Evolutionary conservation across 2,888 invertebrate genomes (phyloP).

Genomic region (Synanthedon andrenaeformis): DNA sequence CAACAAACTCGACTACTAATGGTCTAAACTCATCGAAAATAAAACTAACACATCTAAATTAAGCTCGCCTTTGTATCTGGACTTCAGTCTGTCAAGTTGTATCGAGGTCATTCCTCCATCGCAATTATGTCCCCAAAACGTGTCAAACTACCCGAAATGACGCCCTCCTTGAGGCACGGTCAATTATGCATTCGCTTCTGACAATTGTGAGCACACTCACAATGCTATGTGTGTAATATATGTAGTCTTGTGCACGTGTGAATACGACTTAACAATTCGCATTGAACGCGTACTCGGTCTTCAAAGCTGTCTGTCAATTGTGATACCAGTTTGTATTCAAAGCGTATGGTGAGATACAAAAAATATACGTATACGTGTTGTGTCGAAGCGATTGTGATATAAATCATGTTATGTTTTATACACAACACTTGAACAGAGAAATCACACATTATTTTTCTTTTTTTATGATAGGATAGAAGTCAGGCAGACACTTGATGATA

Average conservation of each 20-base stretch:
- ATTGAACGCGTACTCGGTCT: neutral
- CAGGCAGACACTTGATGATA: too few species aligned
- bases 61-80: too few species aligned
- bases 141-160: neutral
- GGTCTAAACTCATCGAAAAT: too few species aligned
- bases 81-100: too few species aligned
- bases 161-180: neutral
- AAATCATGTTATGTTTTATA: neutral
- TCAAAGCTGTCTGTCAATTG: neutral
- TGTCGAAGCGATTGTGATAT: neutral
- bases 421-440: neutral
- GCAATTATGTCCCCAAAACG: neutral
- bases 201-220: neutral
- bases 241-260: too few species aligned
- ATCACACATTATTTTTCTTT: too few species aligned
- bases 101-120: too few species aligned
- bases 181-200: neutral
- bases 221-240: neutral
- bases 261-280: neutral
- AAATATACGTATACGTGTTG: neutral
- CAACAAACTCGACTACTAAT: too few species aligned
- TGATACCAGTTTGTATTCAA: neutral
- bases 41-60: too few species aligned
- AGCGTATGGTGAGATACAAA: neutral
- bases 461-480: too few species aligned